Evolutionary conservation across 2,113 vertebrate species (phyloP).

Genomic region (Scopus umbretta): DNA sequence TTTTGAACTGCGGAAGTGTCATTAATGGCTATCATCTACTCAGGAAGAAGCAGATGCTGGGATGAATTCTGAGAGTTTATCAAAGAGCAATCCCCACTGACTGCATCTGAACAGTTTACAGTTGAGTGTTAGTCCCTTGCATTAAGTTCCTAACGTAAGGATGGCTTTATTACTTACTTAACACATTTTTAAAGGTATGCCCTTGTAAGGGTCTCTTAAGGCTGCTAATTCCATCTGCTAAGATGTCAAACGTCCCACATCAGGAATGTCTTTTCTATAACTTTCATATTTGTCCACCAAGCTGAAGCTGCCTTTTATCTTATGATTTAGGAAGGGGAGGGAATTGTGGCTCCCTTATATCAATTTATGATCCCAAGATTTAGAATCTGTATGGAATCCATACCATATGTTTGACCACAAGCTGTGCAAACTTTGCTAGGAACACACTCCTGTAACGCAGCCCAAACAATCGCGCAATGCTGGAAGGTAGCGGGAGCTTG

Average conservation of each 20-base stretch:
- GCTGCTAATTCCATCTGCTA: slow-evolving; percentile 21
- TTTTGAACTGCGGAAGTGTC: slow-evolving; percentile 43
- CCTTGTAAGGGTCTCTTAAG: neutral
- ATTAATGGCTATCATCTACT: slow-evolving; percentile 10
- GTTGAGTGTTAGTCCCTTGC: neutral
- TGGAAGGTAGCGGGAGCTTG: neutral
- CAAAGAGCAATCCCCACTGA: neutral
- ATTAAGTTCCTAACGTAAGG: neutral
- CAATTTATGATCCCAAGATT: slow-evolving; percentile 53
- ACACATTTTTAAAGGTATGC: neutral
- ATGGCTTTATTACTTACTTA: neutral
- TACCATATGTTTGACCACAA: slow-evolving; percentile 48
- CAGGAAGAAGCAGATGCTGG: slow-evolving; percentile 9
- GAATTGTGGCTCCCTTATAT: slow-evolving; percentile 30
- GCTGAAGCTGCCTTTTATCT: slow-evolving; percentile 41
- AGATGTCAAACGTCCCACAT: neutral
- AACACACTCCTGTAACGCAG: neutral
- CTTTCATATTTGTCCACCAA: neutral
- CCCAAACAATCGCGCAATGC: neutral
- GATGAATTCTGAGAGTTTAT: neutral
- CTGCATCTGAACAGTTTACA: neutral
- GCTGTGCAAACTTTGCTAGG: neutral
- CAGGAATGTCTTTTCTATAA: neutral
- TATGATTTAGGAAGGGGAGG: slow-evolving; percentile 49
- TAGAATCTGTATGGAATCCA: slow-evolving; percentile 51